A percentile compares a stretch with the other conserved stretches of the same genome.
Conservation (phyloP, 1,140 invertebrate genomes). For the Lutraria rhynchaena region DNA sequence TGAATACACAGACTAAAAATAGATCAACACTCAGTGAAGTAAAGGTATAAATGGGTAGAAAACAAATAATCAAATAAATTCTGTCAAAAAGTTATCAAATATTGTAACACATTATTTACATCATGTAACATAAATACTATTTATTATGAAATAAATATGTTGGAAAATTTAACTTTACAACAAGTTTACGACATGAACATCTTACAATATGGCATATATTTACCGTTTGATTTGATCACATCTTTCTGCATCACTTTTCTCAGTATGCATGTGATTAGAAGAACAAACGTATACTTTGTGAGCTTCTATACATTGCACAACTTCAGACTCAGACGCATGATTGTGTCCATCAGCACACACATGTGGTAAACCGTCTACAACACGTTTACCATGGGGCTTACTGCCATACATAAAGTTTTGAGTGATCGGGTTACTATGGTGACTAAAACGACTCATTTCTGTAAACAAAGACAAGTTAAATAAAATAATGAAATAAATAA, state of each 20-base stretch:
- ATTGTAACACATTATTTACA: too few relatives aligned
- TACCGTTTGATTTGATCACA: slow-evolving; percentile 53
- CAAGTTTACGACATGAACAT: too few relatives aligned
- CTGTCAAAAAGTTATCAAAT: too few relatives aligned
- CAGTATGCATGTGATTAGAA: slow-evolving; percentile 54
- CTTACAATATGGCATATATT: too few relatives aligned
- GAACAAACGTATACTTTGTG: slow-evolving; percentile 53
- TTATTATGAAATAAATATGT: too few relatives aligned
- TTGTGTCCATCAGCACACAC: slow-evolving; percentile 54
- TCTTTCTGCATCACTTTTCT: slow-evolving; percentile 27
- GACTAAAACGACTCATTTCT: slow-evolving; percentile 48
- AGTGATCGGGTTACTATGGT: slow-evolving; percentile 41
- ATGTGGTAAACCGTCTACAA: slow-evolving; percentile 42
- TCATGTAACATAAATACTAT: too few relatives aligned
- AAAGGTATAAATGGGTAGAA: too few relatives aligned
- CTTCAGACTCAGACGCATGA: slow-evolving; percentile 43
- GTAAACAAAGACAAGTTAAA: too few relatives aligned
- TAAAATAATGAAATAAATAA: background rate
- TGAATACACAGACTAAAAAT: too few relatives aligned
- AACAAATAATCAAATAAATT: too few relatives aligned
- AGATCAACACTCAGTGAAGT: too few relatives aligned
- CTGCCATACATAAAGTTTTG: slow-evolving; percentile 21
- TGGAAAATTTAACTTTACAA: too few relatives aligned
- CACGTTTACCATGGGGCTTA: background rate
- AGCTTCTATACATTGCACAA: slow-evolving; percentile 38